phyloP scores from a whole-genome alignment of 2,888 invertebrate species.

The Macrostomum cliftonense region DNA sequence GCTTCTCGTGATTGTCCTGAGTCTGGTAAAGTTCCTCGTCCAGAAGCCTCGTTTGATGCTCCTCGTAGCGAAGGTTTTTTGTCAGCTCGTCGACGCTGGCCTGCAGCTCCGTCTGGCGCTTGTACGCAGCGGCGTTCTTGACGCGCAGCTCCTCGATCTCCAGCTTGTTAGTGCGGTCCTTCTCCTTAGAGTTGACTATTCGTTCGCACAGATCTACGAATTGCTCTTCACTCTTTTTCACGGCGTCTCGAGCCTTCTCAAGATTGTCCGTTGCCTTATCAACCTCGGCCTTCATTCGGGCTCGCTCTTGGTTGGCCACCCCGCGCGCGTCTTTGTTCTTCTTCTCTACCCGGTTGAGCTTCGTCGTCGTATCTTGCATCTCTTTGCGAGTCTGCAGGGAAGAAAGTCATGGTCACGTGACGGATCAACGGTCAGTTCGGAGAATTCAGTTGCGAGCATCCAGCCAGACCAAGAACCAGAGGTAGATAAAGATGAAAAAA shows the following conservation, averaged over 20 bases:
- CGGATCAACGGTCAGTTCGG: too few species aligned
- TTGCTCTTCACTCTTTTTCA: not conserved
- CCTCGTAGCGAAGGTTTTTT: too few species aligned
- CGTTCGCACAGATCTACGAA: not conserved
- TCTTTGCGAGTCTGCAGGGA: constrained; percentile 25
- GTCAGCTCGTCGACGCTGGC: too few species aligned
- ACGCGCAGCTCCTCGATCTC: too few species aligned
- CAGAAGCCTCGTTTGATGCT: too few species aligned
- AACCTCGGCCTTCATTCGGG: constrained; percentile 16
- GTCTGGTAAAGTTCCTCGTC: too few species aligned
- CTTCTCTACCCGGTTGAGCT: constrained; percentile 20
- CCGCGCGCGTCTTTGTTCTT: constrained; percentile 25
- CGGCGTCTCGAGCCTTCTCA: not conserved
- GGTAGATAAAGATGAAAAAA: too few species aligned
- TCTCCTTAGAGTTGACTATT: constrained; percentile 1
- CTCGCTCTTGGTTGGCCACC: constrained; percentile 22
- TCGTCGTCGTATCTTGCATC: constrained; percentile 20
- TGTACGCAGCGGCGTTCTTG: too few species aligned
- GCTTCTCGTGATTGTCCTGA: too few species aligned
- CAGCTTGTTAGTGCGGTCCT: constrained; percentile 4
- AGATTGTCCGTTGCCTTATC: constrained; percentile 18
- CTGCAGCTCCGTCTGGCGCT: too few species aligned
- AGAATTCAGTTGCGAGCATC: too few species aligned
- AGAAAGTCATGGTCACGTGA: not conserved
- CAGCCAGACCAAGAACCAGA: too few species aligned